phyloP scores from a whole-genome alignment of 2,888 invertebrate species.

The Drosophila kambysellisi region DNA sequence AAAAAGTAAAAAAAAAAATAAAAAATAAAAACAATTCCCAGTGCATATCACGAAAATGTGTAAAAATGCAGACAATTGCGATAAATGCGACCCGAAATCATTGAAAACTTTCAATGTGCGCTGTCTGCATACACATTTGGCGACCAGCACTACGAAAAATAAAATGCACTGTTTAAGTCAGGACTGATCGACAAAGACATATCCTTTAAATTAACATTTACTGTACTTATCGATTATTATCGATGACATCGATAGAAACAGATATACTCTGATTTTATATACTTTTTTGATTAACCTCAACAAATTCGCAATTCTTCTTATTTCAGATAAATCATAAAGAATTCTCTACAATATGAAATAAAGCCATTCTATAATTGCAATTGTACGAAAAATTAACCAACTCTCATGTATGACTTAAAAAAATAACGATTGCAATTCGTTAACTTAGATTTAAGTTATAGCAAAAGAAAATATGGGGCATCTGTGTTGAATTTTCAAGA shows the following conservation, averaged over 20 bases:
- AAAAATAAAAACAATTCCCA: constrained; percentile 22
- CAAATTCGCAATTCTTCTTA: neutral
- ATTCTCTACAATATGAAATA: neutral
- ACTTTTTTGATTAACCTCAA: neutral
- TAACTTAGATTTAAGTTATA: neutral
- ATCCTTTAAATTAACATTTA: neutral
- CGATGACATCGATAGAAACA: neutral
- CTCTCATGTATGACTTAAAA: neutral
- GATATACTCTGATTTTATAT: neutral
- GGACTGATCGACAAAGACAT: neutral
- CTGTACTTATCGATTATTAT: neutral
- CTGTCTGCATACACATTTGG: constrained; percentile 63
- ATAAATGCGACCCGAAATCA: constrained; percentile 73
- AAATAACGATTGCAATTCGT: neutral
- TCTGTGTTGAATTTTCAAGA: neutral
- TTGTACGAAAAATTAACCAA: neutral
- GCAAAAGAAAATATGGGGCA: rapidly evolving
- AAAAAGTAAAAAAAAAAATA: neutral
- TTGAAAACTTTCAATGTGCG: constrained; percentile 78
- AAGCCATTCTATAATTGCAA: neutral
- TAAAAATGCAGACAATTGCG: constrained; percentile 75
- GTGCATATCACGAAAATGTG: constrained; percentile 49
- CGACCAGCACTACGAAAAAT: constrained; percentile 13
- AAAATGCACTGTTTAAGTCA: neutral
- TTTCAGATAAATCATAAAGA: neutral